Percentiles rank a stretch among this genome's conserved stretches.
phyloP scores from a whole-genome alignment of 2,113 vertebrate species.

The Corydoras maculifer region DNA sequence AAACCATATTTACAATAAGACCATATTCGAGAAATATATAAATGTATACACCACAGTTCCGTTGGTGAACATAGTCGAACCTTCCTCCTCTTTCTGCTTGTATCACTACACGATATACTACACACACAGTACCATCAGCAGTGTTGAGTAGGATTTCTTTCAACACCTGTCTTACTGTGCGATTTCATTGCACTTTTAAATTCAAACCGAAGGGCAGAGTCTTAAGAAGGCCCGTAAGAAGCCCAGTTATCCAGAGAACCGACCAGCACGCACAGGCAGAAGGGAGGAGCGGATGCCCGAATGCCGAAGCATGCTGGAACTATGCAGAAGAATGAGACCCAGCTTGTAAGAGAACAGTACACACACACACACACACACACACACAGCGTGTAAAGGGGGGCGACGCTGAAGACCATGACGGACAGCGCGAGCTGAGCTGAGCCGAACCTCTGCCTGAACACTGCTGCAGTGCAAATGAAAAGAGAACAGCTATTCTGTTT shows the following conservation, averaged over 20 bases:
- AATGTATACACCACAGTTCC: background rate
- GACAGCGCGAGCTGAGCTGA: conserved; percentile 16
- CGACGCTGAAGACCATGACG: conserved; percentile 10
- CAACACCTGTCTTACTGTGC: conserved; percentile 33
- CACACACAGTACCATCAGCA: conserved; percentile 23
- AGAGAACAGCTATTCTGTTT: conserved; percentile 24
- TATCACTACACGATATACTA: conserved; percentile 23
- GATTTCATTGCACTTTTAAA: conserved; percentile 30
- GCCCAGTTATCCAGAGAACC: conserved; percentile 9
- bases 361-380: background rate
- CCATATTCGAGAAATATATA: conserved; percentile 1
- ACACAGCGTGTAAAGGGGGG: conserved; percentile 11
- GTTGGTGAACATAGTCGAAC: conserved; percentile 7
- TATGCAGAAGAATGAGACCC: conserved; percentile 24
- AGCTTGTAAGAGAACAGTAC: conserved; percentile 14
- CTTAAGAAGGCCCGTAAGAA: conserved; percentile 26
- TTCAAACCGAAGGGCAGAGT: conserved; percentile 17
- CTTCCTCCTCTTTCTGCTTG: conserved; percentile 23
- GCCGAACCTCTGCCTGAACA: conserved; percentile 10
- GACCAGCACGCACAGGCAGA: conserved; percentile 9
- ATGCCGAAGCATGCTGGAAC: conserved; percentile 16
- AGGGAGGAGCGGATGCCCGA: conserved; percentile 9
- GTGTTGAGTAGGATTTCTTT: conserved; percentile 24
- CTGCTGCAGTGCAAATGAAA: conserved; percentile 8
- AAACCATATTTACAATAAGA: background rate